Base-by-base conservation (phyloP, 2,113 vertebrate genomes). In the Gymnogyps californianus region DNA sequence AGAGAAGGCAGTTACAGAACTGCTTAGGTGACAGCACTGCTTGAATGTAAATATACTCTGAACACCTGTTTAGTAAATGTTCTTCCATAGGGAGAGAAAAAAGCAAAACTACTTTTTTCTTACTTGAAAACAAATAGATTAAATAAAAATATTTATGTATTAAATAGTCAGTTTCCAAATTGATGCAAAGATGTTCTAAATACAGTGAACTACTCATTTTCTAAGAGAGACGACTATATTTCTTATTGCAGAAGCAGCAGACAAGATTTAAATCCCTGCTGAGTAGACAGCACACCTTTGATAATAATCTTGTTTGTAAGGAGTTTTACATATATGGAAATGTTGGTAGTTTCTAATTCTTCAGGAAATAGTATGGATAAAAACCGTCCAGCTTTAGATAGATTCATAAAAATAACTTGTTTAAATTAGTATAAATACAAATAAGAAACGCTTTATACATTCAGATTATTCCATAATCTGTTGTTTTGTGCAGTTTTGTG, bases 251-350 rank as follows among this genome's bases (percentile, higher is more conserved):
- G 74, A 65, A 89, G 40, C 40, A 83, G 61, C 40, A 94, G 52
- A 24, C 21, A 59, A 85, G 47, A 83, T 80, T 82, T 52, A 80
- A 79, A 83, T 94, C 25, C 70, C 19, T 85, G 62, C 84, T 88
- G 75, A 93, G 82, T 21, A 91, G 82, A 80, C 90, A 87, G 75
- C 75, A 83, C 71, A 93, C 87, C 87, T 95, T 80, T 88, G 96
- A 96, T 96, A 83, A 52, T 16, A 6, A 90, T 92, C 85, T 93
- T 65, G 24, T 85, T 82, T 79, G 65, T 69, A 70, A 77, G 75
- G 83, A 40, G 9, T 86, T 93, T 85, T 90, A 87, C 90, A 46
- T 76, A 52, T 77, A 72, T 42, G 90, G 79, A 82, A 69, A 72
- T 47, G 57, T 16, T 90, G 34, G 28, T 72, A 40, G 46, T 51